phyloP scores from a whole-genome alignment of 2,113 vertebrate genomes.

The Gymnogyps californianus region DNA sequence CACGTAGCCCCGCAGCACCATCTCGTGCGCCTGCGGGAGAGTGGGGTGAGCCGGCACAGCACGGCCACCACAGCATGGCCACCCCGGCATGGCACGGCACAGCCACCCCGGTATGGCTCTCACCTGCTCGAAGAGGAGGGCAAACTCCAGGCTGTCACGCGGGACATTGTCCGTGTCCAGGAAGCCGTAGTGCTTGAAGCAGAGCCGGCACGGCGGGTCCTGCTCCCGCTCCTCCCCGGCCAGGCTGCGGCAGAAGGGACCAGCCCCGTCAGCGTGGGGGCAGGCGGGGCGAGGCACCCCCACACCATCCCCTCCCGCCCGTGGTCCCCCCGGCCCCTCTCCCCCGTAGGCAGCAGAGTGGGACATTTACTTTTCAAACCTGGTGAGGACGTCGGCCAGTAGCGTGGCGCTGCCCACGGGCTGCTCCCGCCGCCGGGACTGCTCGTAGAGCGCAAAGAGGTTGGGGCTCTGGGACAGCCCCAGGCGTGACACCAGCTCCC shows the following conservation, averaged over 20 bases:
- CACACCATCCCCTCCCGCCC: not conserved
- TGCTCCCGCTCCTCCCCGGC: conserved; percentile 75
- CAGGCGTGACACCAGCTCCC: conserved; percentile 85
- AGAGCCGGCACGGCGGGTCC: conserved; percentile 79
- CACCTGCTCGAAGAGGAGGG: conserved; percentile 94
- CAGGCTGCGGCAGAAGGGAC: conserved; percentile 56
- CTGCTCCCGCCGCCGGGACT: conserved; percentile 84
- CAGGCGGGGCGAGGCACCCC: too few relatives aligned
- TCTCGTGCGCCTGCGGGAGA: conserved; percentile 81
- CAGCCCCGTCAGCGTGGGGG: not conserved
- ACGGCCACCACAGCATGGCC: accelerated
- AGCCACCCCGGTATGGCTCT: accelerated
- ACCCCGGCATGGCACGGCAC: accelerated
- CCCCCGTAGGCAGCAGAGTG: not conserved
- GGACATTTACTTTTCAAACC: conserved; percentile 84
- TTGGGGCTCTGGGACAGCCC: conserved; percentile 88
- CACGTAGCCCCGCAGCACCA: conserved; percentile 87
- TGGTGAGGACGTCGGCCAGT: conserved; percentile 91
- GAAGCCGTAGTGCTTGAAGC: conserved; percentile 91
- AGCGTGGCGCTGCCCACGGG: conserved; percentile 81
- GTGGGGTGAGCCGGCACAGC: accelerated
- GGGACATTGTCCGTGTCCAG: conserved; percentile 86
- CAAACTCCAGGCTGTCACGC: conserved; percentile 85
- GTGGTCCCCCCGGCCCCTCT: accelerated
- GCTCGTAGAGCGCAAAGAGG: conserved; percentile 89